Conservation (phyloP, 2,113 vertebrate species). For the Muntiacus reevesi region DNA sequence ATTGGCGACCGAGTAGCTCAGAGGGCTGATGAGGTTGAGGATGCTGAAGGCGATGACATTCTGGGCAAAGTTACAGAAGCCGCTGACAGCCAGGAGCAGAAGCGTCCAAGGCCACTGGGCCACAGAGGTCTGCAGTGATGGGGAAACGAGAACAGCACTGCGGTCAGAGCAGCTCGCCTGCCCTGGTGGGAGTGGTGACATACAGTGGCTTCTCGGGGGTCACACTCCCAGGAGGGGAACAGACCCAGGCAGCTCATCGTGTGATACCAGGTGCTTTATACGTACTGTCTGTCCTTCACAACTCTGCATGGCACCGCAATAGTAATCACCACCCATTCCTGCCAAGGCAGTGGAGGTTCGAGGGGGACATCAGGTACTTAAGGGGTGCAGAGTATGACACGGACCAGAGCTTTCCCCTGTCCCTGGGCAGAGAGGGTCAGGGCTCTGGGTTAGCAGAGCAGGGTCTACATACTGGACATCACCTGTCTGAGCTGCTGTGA, state of each 20-base stretch:
- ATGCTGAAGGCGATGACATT: slow-evolving; percentile 98
- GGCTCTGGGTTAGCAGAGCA: background rate
- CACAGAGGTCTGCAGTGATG: slow-evolving; percentile 79
- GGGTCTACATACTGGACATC: background rate
- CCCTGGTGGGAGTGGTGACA: background rate
- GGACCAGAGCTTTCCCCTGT: background rate
- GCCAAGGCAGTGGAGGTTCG: background rate
- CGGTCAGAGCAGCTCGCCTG: background rate
- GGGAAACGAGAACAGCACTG: background rate
- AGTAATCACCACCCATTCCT: background rate
- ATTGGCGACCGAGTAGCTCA: slow-evolving; percentile 97
- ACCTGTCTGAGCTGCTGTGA: background rate
- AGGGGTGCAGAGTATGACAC: background rate
- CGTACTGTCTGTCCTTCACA: background rate
- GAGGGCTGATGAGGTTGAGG: slow-evolving; percentile 94
- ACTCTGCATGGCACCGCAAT: too few species aligned
- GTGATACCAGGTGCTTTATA: background rate
- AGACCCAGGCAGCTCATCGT: background rate
- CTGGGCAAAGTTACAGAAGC: slow-evolving; percentile 98
- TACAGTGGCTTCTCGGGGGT: background rate
- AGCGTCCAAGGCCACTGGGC: slow-evolving; percentile 90
- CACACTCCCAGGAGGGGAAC: fast-evolving
- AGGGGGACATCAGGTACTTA: background rate
- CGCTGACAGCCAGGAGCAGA: slow-evolving; percentile 93
- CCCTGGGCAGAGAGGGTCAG: background rate